Evolutionary conservation across 2,797 vertebrate species (phyloP).

Genomic region (Rhincodon typus): DNA sequence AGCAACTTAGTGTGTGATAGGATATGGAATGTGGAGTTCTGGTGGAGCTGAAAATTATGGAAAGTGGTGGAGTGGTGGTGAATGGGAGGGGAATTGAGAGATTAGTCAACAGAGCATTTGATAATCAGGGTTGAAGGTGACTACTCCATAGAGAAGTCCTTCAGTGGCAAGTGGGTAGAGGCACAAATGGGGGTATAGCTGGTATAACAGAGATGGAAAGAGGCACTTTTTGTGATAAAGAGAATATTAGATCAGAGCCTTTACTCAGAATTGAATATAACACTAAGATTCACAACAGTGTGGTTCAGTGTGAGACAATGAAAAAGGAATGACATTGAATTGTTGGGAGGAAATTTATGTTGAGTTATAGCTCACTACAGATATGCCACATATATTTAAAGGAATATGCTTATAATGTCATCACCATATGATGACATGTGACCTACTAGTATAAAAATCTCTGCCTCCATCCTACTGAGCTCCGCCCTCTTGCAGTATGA

Average conservation of each 20-base stretch:
- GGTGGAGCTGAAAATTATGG: not conserved
- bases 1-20: not conserved
- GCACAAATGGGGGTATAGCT: not conserved
- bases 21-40: not conserved
- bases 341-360: not conserved
- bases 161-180: not conserved
- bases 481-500: too few relatives aligned
- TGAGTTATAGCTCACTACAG: too few relatives aligned
- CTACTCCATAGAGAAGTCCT: not conserved
- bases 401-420: too few relatives aligned
- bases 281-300: not conserved
- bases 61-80: not conserved
- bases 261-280: not conserved
- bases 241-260: not conserved
- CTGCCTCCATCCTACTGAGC: too few relatives aligned
- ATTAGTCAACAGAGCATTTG: not conserved
- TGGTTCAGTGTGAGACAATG: not conserved
- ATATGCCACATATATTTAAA: too few relatives aligned
- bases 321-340: not conserved
- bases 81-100: not conserved
- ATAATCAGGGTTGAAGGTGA: not conserved
- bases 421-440: too few relatives aligned
- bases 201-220: not conserved
- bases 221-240: not conserved
- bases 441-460: too few relatives aligned